Percentiles rank a stretch among this genome's conserved stretches.
Conservation (phyloP, 1,140 invertebrate genomes). For the Streblospio benedicti region DNA sequence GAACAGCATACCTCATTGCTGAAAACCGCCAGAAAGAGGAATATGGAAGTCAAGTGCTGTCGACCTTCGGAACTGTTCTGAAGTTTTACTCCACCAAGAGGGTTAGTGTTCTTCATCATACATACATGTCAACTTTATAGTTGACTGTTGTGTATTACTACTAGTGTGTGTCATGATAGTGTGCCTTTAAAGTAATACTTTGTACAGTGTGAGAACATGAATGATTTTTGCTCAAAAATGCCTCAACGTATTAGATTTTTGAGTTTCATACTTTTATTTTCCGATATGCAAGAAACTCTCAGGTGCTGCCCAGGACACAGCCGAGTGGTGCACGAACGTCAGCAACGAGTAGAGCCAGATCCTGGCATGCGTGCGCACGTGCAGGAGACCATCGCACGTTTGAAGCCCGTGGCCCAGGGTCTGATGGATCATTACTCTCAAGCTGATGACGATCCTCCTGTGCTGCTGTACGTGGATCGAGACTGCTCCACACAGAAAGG, state of each 20-base stretch:
- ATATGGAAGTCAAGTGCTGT: neutral
- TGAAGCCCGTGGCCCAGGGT: neutral
- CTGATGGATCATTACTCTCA: neutral
- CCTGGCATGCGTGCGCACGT: neutral
- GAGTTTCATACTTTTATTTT: too few species aligned
- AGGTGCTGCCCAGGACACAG: neutral
- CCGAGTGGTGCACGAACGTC: neutral
- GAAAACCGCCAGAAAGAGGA: neutral
- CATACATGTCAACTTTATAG: too few species aligned
- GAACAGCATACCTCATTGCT: neutral
- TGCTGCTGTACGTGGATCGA: neutral
- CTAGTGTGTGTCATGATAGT: too few species aligned
- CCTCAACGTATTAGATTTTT: too few species aligned
- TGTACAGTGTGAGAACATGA: too few species aligned
- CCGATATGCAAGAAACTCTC: neutral
- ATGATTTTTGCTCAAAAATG: too few species aligned
- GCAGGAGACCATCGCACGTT: neutral
- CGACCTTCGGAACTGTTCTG: neutral
- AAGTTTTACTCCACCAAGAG: conserved; percentile 1
- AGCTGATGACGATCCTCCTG: neutral
- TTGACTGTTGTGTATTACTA: too few species aligned
- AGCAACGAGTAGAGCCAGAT: neutral
- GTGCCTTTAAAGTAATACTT: too few species aligned
- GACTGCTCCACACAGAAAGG: neutral
- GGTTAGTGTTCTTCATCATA: too few species aligned